Base-by-base conservation (phyloP, 2,797 vertebrate genomes). In the Psittacula derbiana region DNA sequence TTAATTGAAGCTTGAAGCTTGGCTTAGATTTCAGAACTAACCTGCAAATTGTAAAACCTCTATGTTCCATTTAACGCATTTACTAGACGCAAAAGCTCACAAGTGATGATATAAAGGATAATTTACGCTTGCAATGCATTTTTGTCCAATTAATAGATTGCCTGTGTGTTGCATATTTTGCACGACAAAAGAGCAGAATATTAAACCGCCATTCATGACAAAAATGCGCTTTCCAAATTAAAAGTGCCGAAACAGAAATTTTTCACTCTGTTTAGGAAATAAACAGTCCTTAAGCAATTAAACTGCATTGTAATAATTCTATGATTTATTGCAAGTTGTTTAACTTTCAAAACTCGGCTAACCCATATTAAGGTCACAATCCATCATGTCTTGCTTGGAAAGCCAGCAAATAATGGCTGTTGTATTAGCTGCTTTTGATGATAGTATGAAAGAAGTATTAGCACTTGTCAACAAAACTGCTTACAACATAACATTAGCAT, bases 401-500 rank as follows among this genome's bases (percentile, higher is more conserved):
- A 99, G 98, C 98, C 98, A 98, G 97, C 98, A 98, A 99, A 99
- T 99, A 99, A 99, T 99, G 98, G 98, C 98, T 99, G 98, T 99
- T 99, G 99, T 99, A 99, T 99, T 99, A 99, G 99, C 98, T 99
- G 99, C 99, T 99, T 99, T 99, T 99, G 99, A 99, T 99, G 99
- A 99, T 99, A 99, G 99, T 99, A 99, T 99, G 99, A 99, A 99
- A 99, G 99, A 99, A 99, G 99, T 99, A 99, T 99, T 99, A 99
- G 99, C 99, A 99, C 99, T 99, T 99, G 99, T 99, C 99, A 99
- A 99, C 99, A 99, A 99, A 99, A 99, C 99, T 99, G 99, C 99
- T 99, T 99, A 99, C 99, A 99, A 99, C 99, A 99, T 99, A 99
- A 99, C 99, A 99, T 99, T 99, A 99, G 99, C 99, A 99, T 99